These are phyloP conservation scores for Brienomyrus brachyistius DNA, from an alignment of 2,113 vertebrate species.

Conservation along the genomic window DNA sequence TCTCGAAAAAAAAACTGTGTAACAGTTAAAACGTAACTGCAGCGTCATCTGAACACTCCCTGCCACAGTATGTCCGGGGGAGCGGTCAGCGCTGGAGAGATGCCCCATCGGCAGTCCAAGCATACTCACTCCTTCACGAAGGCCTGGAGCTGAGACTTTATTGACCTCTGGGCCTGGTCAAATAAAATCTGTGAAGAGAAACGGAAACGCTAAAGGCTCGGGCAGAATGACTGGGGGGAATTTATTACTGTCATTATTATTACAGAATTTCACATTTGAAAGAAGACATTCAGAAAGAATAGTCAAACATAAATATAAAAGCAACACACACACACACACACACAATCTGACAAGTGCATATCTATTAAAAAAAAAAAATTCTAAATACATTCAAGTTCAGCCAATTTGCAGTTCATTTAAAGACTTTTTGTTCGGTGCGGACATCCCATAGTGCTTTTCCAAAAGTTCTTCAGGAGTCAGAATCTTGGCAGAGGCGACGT, in stretches of 20 bases:
- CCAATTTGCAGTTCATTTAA: background rate
- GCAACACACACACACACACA: background rate
- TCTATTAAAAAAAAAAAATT: background rate
- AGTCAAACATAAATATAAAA: background rate
- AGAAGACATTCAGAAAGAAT: background rate
- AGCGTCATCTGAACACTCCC: background rate
- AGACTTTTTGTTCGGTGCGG: background rate
- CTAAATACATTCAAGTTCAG: background rate
- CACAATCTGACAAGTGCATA: background rate
- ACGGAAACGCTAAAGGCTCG: conserved; percentile 14
- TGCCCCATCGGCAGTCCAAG: conserved; percentile 42
- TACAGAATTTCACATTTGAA: background rate
- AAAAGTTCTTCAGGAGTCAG: background rate
- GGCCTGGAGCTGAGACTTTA: conserved; percentile 88
- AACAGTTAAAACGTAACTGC: background rate
- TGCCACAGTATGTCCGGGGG: background rate
- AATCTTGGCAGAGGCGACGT: background rate
- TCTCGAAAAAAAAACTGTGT: too few species aligned
- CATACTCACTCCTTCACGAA: conserved; percentile 97
- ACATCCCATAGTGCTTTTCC: background rate
- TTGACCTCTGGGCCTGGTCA: conserved; percentile 96
- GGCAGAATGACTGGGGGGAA: background rate
- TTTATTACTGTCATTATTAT: background rate
- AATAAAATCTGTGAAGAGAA: conserved; percentile 79
- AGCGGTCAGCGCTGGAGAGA: background rate